A percentile compares a stretch with the other conserved stretches of the same genome.
phyloP scores from a whole-genome alignment of 2,888 invertebrate genomes.

The Apodemia hepburni region DNA sequence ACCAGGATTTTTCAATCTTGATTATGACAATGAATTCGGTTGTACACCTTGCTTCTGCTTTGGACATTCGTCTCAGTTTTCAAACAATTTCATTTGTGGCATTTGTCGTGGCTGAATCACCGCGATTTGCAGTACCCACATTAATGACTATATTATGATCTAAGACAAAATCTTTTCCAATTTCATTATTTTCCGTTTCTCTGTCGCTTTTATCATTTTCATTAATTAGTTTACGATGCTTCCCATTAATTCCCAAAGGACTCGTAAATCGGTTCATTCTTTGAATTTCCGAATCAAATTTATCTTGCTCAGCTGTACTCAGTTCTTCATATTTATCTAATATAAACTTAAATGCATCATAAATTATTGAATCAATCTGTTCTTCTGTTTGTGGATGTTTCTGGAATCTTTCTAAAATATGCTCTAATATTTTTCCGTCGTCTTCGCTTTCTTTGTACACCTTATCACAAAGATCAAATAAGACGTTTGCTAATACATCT shows the following conservation, averaged over 20 bases:
- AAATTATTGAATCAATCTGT: slow-evolving; percentile 5
- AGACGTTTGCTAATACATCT: not conserved
- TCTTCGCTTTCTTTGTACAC: not conserved
- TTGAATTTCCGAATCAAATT: slow-evolving; percentile 12
- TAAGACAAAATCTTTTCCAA: slow-evolving; percentile 7
- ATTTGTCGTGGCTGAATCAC: not conserved
- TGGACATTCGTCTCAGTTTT: slow-evolving; percentile 95
- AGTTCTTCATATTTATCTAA: slow-evolving; percentile 18
- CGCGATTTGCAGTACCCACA: not conserved
- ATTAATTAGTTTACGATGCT: not conserved
- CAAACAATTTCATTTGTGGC: not conserved
- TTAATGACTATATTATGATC: not conserved
- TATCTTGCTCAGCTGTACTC: not conserved
- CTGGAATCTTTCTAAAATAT: slow-evolving; percentile 7
- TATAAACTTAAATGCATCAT: slow-evolving; percentile 16
- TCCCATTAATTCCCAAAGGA: not conserved
- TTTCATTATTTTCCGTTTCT: slow-evolving; percentile 13
- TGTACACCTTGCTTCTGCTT: slow-evolving; percentile 99
- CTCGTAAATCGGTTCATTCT: not conserved
- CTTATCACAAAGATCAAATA: not conserved
- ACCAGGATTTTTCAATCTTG: slow-evolving; percentile 95
- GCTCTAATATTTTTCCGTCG: slow-evolving; percentile 15
- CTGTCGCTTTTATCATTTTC: not conserved
- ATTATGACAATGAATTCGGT: slow-evolving; percentile 92
- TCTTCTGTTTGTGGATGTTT: not conserved